These are phyloP conservation scores for Temnothorax curvispinosus DNA, from an alignment of 1,140 invertebrate genomes.

Conservation along the genomic window DNA sequence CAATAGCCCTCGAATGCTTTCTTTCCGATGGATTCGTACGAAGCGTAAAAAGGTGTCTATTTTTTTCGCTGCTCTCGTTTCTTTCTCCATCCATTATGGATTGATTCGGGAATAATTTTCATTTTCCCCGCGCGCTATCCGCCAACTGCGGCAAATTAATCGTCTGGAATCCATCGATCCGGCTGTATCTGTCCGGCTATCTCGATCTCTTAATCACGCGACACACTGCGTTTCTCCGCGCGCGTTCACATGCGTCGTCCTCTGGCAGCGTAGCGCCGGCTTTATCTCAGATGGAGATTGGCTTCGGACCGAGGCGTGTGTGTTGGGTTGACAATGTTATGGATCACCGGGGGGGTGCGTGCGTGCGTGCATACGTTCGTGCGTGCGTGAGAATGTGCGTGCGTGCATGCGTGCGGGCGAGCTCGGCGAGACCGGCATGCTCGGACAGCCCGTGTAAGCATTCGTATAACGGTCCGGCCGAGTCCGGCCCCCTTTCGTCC, in stretches of 20 bases:
- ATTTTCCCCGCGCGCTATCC: constrained; percentile 11
- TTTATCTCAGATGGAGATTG: constrained; percentile 76
- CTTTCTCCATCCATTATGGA: not conserved
- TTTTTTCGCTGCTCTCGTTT: not conserved
- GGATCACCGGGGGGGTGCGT: constrained; percentile 76
- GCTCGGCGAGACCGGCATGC: constrained; percentile 65
- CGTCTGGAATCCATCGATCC: constrained; percentile 6
- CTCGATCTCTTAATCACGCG: constrained; percentile 31
- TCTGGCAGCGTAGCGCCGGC: constrained; percentile 49
- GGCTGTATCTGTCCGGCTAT: constrained; percentile 25
- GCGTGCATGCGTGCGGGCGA: constrained; percentile 68
- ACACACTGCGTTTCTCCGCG: constrained; percentile 40
- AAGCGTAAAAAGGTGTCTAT: not conserved
- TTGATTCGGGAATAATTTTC: not conserved
- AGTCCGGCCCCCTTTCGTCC: constrained; percentile 35
- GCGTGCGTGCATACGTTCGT: constrained; percentile 61
- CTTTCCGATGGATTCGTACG: not conserved
- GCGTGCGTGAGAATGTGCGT: constrained; percentile 57
- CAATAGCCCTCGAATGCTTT: not conserved
- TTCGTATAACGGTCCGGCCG: constrained; percentile 50
- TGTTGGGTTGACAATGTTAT: constrained; percentile 80
- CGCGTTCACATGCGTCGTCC: constrained; percentile 43
- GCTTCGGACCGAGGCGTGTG: constrained; percentile 64
- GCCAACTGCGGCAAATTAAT: constrained; percentile 26
- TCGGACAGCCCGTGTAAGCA: constrained; percentile 50